Base-by-base conservation (phyloP, 2,888 invertebrate species). In the Napeogenes inachia region DNA sequence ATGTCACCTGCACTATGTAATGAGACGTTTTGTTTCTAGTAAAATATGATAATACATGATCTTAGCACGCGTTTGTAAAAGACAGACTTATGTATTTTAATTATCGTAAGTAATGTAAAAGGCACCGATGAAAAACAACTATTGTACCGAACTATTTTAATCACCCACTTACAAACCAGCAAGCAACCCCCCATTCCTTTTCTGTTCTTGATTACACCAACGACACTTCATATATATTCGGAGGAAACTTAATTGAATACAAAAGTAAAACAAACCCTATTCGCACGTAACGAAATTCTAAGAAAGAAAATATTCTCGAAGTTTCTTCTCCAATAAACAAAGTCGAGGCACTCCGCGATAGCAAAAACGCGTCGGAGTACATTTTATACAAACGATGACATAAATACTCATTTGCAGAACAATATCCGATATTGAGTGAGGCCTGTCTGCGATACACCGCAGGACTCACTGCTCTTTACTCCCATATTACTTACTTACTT, bases 391-490 rank as follows among this genome's bases (percentile, higher is more conserved):
- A 86, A 87, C 85, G 87, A 87, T 87, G 87, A 85, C 87, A 85
- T 89, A 89, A 89, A 89, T 88, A 89, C 87, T 89, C 86, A 88
- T 89, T 89, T 88, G 85, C 81, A 85, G 86, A 89, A 89, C 89
- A 89, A 89, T 89, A 87, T 89, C 87, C 86, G 88, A 88, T 89
- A 89, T 88, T 89, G 89, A 89, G 87, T 89, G 89, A 89, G 87
- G 84, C 85, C 87, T 89, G 89, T 88, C 89, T 87, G 71, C 56
- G 45, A 56, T 71, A 60, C 66, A 68, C 61, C 55, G 66, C 64
- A 54, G 57, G 69, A 33, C 45, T 13, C 50, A 54, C 45, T 54
- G 35, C 53, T 42, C 12, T 54, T 38, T 12, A 42, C 45, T 47
- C 46, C 55, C 56, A 55, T 46, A 21, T 21, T 21, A 21, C 21